phyloP scores from a whole-genome alignment of 2,888 invertebrate genomes.

The Pyrochroa serraticornis region DNA sequence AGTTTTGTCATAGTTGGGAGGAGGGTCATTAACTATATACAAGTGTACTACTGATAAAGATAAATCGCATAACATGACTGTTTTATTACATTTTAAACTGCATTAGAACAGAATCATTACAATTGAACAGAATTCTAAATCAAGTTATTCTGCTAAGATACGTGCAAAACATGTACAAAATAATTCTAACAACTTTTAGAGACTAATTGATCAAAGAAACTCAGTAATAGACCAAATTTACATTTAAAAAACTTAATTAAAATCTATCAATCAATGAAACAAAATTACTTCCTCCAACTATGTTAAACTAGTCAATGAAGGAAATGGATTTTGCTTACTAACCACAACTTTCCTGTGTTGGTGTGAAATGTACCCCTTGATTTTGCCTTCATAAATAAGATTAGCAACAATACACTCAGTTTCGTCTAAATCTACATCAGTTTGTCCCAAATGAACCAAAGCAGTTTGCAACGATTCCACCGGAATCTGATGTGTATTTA shows the following conservation, averaged over 20 bases:
- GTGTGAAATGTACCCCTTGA: constrained; percentile 97
- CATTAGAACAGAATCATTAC: too few species aligned
- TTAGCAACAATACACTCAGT: constrained; percentile 96
- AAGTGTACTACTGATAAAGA: too few species aligned
- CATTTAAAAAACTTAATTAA: too few species aligned
- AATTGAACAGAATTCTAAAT: background rate
- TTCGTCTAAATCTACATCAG: constrained; percentile 90
- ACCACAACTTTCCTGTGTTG: constrained; percentile 97
- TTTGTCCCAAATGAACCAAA: constrained; percentile 78
- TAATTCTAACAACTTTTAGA: too few species aligned
- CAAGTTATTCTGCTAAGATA: too few species aligned
- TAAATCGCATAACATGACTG: background rate
- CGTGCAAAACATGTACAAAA: too few species aligned
- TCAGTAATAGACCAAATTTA: too few species aligned
- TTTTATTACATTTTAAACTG: background rate
- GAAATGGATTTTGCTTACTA: constrained; percentile 97
- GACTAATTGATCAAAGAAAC: too few species aligned
- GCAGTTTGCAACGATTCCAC: constrained; percentile 84
- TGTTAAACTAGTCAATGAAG: constrained; percentile 71
- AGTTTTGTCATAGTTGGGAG: too few species aligned
- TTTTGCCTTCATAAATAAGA: constrained; percentile 94
- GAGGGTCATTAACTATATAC: too few species aligned
- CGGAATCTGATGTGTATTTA: constrained; percentile 86
- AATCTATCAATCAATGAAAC: too few species aligned
- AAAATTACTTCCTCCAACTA: too few species aligned